These are phyloP conservation scores for Elymnias hypermnestra DNA, from an alignment of 1,140 invertebrate species.

Conservation along the genomic window DNA sequence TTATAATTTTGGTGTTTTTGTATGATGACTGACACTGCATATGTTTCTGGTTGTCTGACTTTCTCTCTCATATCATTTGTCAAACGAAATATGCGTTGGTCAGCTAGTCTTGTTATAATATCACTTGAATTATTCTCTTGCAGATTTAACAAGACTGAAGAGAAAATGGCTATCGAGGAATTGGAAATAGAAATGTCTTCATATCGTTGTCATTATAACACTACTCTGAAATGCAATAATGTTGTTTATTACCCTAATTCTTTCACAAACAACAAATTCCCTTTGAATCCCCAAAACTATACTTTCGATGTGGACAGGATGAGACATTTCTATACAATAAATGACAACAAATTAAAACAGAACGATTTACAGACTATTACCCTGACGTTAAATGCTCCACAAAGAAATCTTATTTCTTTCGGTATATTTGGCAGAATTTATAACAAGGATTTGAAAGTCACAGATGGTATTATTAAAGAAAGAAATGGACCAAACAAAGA, in stretches of 20 bases:
- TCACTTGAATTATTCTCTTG: no score
- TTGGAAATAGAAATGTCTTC: conserved; percentile 54
- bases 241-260: conserved; percentile 45
- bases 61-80: no score
- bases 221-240: conserved; percentile 42
- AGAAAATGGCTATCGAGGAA: conserved; percentile 35
- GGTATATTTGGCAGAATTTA: conserved; percentile 50
- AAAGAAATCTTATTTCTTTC: conserved; percentile 40
- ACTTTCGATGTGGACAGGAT: conserved; percentile 26
- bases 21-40: no score
- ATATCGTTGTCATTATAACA: conserved; percentile 38
- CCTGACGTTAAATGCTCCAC: conserved; percentile 31
- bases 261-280: conserved; percentile 43
- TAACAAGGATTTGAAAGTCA: conserved; percentile 30
- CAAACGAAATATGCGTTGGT: no score
- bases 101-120: no score
- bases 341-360: conserved; percentile 6
- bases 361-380: conserved; percentile 11
- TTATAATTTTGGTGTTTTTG: no score
- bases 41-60: no score
- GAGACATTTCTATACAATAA: conserved; percentile 14
- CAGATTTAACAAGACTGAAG: conserved; percentile 38
- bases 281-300: conserved; percentile 36
- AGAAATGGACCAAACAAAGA: not conserved
- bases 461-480: not conserved